A percentile compares a stretch with the other conserved stretches of the same genome.
phyloP scores from a whole-genome alignment of 2,797 vertebrate species.

The Picus viridis region DNA sequence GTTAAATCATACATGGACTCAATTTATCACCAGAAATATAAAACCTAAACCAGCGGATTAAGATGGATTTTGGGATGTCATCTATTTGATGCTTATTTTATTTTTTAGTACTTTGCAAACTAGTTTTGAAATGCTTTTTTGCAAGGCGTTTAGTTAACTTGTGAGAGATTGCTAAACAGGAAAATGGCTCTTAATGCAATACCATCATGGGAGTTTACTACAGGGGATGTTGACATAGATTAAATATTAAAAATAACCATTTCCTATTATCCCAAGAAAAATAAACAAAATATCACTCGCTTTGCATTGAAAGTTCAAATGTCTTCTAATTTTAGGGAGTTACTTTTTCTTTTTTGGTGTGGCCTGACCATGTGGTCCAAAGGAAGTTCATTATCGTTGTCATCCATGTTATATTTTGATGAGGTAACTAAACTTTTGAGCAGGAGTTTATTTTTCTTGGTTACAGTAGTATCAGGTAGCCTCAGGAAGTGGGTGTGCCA shows the following conservation, averaged over 20 bases:
- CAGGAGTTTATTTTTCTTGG: not conserved
- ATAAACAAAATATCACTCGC: not conserved
- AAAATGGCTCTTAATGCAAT: slow-evolving; percentile 58
- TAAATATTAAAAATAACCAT: slow-evolving; percentile 47
- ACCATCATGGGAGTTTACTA: slow-evolving; percentile 33
- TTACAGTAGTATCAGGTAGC: not conserved
- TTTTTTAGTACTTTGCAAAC: slow-evolving; percentile 24
- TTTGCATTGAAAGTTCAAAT: slow-evolving; percentile 1
- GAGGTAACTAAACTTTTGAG: not conserved
- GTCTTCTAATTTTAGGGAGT: slow-evolving; percentile 35
- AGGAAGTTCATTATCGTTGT: slow-evolving; percentile 13
- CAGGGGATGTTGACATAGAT: slow-evolving; percentile 54
- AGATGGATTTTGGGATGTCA: slow-evolving; percentile 22
- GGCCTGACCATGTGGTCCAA: not conserved
- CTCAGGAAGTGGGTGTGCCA: not conserved
- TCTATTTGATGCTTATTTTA: slow-evolving; percentile 32
- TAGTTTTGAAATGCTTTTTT: slow-evolving; percentile 66
- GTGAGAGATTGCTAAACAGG: slow-evolving; percentile 72
- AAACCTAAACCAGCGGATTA: not conserved
- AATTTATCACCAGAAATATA: slow-evolving; percentile 9
- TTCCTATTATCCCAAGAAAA: slow-evolving; percentile 49
- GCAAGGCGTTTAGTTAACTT: slow-evolving; percentile 49
- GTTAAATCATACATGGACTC: not conserved
- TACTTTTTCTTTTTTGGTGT: not conserved
- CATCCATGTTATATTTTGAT: not conserved